Conservation (phyloP, 2,797 vertebrate species). For the Galaxias olidus region DNA sequence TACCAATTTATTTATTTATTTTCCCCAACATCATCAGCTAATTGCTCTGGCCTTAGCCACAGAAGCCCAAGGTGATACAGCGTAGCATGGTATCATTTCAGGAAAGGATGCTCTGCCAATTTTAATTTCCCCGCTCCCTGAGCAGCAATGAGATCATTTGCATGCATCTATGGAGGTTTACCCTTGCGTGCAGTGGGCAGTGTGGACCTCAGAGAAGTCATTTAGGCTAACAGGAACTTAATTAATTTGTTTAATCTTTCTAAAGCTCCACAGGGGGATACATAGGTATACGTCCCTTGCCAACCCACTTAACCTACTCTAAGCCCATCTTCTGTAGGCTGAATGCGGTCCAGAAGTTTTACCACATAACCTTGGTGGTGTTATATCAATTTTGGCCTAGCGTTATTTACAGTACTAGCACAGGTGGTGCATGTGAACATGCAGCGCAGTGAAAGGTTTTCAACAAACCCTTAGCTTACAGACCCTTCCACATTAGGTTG, state of each 20-base stretch:
- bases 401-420: constrained; percentile 58
- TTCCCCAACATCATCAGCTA: constrained; percentile 50
- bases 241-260: constrained; percentile 77
- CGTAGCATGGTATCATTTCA: constrained; percentile 49
- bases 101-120: constrained; percentile 55
- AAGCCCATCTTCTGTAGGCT: constrained; percentile 44
- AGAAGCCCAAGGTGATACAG: constrained; percentile 70
- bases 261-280: constrained; percentile 56
- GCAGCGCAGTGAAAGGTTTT: constrained; percentile 20
- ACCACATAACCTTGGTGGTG: constrained; percentile 22
- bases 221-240: constrained; percentile 71
- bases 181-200: constrained; percentile 56
- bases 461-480: constrained; percentile 37
- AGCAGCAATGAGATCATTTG: constrained; percentile 56
- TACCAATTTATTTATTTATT: constrained; percentile 41
- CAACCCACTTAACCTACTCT: constrained; percentile 42
- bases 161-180: constrained; percentile 64
- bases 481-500: background rate
- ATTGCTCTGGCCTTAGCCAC: constrained; percentile 67
- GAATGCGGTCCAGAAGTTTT: constrained; percentile 12
- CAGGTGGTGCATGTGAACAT: constrained; percentile 48
- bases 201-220: constrained; percentile 68
- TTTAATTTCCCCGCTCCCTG: constrained; percentile 46
- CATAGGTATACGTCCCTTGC: constrained; percentile 44
- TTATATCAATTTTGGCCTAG: constrained; percentile 56